phyloP scores from a whole-genome alignment of 2,797 vertebrate species.

The Petrocephalus schoutedeni region DNA sequence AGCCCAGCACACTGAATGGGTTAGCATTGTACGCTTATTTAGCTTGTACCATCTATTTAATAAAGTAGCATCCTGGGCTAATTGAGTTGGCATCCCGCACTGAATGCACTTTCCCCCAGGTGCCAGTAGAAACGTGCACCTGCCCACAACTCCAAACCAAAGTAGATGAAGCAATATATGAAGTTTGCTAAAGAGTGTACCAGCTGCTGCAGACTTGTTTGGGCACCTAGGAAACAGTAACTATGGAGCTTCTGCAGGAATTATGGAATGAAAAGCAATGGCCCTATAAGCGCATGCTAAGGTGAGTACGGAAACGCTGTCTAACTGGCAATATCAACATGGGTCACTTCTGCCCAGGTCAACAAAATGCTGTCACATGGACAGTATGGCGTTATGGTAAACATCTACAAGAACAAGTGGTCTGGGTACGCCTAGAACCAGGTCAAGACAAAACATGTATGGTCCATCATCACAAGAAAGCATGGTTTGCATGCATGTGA shows the following conservation, averaged over 20 bases:
- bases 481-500: background rate
- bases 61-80: conserved; percentile 4
- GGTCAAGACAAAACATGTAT: background rate
- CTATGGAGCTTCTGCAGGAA: background rate
- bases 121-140: background rate
- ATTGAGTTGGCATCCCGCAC: background rate
- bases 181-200: background rate
- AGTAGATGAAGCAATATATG: background rate
- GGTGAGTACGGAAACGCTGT: background rate
- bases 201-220: background rate
- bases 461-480: background rate
- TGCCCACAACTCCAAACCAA: background rate
- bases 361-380: background rate
- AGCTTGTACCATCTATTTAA: background rate
- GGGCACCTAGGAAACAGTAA: conserved; percentile 1
- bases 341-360: background rate
- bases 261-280: background rate
- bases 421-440: background rate
- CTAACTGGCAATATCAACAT: background rate
- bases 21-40: background rate
- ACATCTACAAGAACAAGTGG: background rate
- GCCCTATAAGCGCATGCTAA: background rate
- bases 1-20: background rate
- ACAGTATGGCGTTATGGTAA: background rate
- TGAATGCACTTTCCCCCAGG: background rate